Evolutionary conservation across 2,797 vertebrate genomes (phyloP).

Genomic region (Cirrhinus mrigala): DNA sequence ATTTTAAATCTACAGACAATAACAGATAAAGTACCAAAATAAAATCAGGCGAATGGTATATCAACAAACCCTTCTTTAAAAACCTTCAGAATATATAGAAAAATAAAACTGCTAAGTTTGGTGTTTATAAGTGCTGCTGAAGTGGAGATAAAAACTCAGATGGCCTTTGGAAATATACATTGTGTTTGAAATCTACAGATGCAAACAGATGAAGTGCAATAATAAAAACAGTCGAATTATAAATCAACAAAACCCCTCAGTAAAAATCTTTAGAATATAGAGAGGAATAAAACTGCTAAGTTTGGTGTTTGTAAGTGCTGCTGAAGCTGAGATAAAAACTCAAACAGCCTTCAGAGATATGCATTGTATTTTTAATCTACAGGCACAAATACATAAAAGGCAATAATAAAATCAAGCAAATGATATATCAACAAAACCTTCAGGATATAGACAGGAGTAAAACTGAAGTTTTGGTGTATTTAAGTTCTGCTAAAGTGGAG

Average conservation of each 20-base stretch:
- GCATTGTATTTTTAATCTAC: background rate
- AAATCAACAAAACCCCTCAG: too few species aligned
- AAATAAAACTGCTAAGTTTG: too few species aligned
- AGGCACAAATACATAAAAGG: background rate
- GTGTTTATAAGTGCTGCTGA: background rate
- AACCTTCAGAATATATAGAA: too few species aligned
- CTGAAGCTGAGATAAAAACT: background rate
- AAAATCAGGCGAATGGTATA: too few species aligned
- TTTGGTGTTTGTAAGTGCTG: background rate
- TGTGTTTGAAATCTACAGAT: too few species aligned
- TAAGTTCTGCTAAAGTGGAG: background rate
- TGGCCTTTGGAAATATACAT: too few species aligned
- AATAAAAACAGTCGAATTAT: too few species aligned
- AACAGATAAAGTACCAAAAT: too few species aligned
- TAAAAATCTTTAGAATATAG: background rate
- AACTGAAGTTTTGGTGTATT: background rate
- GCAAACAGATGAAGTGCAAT: too few species aligned
- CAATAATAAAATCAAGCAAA: too few species aligned
- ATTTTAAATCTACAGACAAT: too few species aligned
- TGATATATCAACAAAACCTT: too few species aligned
- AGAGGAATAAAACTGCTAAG: background rate
- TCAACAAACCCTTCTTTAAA: background rate
- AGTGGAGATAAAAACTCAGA: background rate
- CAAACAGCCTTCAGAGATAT: background rate
- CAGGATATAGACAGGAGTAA: background rate